phyloP scores from a whole-genome alignment of 2,888 invertebrate genomes.

The Labia minor region DNA sequence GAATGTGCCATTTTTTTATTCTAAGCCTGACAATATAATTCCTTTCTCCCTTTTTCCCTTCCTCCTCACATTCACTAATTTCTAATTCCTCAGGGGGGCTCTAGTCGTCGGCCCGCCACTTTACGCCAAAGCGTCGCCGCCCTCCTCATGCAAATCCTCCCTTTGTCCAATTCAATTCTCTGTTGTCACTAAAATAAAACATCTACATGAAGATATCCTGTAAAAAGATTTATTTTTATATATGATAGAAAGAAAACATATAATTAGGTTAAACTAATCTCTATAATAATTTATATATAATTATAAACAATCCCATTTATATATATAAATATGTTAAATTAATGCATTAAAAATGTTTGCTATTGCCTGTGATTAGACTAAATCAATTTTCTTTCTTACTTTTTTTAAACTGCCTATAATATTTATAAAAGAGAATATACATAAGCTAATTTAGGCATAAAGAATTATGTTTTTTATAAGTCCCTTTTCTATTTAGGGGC shows the following conservation, averaged over 20 bases:
- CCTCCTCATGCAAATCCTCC: neutral
- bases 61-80: too few species aligned
- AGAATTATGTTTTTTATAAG: too few species aligned
- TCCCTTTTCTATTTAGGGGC: too few species aligned
- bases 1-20: neutral
- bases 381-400: neutral
- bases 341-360: conserved; percentile 13
- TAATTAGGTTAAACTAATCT: too few species aligned
- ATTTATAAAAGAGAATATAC: neutral
- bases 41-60: too few species aligned
- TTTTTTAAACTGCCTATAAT: neutral
- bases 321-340: neutral
- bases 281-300: conserved; percentile 2
- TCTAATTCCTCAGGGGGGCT: too few species aligned
- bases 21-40: too few species aligned
- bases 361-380: conserved; percentile 13
- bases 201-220: too few species aligned
- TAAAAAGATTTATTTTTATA: conserved; percentile 4
- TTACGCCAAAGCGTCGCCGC: neutral
- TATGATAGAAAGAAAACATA: neutral
- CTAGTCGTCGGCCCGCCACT: neutral
- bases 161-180: too few species aligned
- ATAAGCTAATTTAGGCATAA: neutral
- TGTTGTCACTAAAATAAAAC: too few species aligned
- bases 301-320: too few species aligned